phyloP scores from a whole-genome alignment of 2,113 vertebrate species.

The human (Homo sapiens) region DNA sequence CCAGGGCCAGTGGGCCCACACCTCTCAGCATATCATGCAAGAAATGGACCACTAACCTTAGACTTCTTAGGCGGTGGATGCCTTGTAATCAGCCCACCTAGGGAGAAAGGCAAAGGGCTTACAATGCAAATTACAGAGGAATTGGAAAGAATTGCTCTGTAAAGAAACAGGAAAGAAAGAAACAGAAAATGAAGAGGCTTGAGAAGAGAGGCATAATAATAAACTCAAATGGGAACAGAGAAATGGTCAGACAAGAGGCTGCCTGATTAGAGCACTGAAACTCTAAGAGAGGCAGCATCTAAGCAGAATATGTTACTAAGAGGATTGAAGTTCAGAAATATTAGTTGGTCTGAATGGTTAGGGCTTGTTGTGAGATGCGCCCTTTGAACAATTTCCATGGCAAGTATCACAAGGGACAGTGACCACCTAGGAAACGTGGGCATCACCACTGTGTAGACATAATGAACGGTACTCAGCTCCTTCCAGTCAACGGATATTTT shows the following conservation, averaged over 20 bases:
- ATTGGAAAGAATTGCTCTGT: no score
- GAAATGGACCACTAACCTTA: neutral
- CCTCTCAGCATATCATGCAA: neutral
- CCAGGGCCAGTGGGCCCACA: accelerated
- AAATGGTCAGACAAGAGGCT: neutral
- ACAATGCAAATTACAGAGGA: neutral
- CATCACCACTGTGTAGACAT: accelerated
- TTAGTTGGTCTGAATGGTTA: neutral
- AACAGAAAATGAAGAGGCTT: neutral
- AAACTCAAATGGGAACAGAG: neutral
- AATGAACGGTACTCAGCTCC: neutral
- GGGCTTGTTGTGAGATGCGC: neutral
- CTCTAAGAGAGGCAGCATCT: neutral
- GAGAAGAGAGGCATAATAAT: neutral
- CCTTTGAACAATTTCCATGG: neutral
- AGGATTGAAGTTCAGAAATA: neutral
- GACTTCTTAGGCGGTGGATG: neutral
- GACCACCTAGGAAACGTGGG: neutral
- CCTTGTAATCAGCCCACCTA: neutral
- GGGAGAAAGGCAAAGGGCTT: neutral
- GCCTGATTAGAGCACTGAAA: neutral
- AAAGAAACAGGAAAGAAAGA: neutral
- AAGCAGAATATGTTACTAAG: neutral
- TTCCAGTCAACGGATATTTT: neutral
- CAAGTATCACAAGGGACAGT: neutral